Base-by-base conservation (phyloP, 2,797 vertebrate species). In the Dendrocincla tyrannina region DNA sequence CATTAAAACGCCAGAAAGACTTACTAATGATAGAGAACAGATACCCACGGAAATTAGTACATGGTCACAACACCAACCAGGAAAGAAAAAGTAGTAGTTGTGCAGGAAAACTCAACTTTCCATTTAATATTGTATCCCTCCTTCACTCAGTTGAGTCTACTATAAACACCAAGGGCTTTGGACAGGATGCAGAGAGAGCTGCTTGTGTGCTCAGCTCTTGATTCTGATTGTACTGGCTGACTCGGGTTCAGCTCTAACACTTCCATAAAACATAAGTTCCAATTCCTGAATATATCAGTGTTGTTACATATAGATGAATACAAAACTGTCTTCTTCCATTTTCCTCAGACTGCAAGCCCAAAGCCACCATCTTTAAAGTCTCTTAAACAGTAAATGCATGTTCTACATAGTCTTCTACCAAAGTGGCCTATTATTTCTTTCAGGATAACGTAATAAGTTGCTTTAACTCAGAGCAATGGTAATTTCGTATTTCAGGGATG, bases 1-100 rank as follows among this genome's bases (percentile, higher is more conserved):
- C 80, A 78, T 90, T 89, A 69, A 85, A 92, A 91, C 52, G 93
- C 37, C 68, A 93, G 59, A 88, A 93, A 75, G 32, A 75, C 17
- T 67, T 63, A 25, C n/a, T 92, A 93, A 93, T 94, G 52, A 74
- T 25, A 95, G 90, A 82, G 81, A 69, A 60, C 13, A 87, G 49
- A 79, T 73, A 93, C 7, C 50, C 74, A 30, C 2, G 7, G 88
- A 94, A 93, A 88, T 93, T 67, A 93, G 74, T 55, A 46, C 47
- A 77, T 39, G 73, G 15, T 91, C 76, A 52, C 50, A 56, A 85
- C 69, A 93, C 23, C 70, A 84, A 72, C 39, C 69, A 92, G 66
- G 75, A 89, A 77, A 76, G 39, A 46, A 58, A 81, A 88, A 76
- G 33, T 10, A 91, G 55, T 20, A 55, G 35, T 17, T 47, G 42